These are phyloP conservation scores for Eufriesea mexicana DNA, from an alignment of 1,140 invertebrate species.

Conservation along the genomic window DNA sequence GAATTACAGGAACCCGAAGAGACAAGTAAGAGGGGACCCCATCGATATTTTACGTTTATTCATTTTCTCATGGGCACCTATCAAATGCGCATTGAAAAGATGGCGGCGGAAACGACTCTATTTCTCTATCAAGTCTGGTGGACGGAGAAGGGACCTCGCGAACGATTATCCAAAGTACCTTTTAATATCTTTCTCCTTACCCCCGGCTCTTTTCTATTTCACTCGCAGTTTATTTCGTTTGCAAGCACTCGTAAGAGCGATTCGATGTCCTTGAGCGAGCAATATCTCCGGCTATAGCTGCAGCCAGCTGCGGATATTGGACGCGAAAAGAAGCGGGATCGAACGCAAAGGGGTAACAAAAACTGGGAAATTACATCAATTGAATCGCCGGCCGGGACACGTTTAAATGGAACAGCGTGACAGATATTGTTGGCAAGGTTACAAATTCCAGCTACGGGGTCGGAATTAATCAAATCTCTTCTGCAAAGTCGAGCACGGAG, in stretches of 20 bases:
- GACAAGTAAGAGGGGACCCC: no score
- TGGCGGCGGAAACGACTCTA: no score
- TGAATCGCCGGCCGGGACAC: neutral
- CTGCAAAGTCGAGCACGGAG: slow-evolving; percentile 12
- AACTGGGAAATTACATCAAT: slow-evolving; percentile 23
- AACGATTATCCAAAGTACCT: neutral
- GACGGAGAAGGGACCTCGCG: no score
- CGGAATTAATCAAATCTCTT: slow-evolving; percentile 28
- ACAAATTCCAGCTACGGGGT: slow-evolving; percentile 17
- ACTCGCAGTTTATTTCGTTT: neutral
- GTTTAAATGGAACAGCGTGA: slow-evolving; percentile 18
- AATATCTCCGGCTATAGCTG: neutral
- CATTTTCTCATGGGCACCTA: no score
- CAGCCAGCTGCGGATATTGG: neutral
- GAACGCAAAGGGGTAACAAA: neutral
- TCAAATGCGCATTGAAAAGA: no score
- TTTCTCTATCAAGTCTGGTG: no score
- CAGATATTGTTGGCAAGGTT: slow-evolving; percentile 25
- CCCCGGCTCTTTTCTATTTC: neutral
- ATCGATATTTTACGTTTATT: no score
- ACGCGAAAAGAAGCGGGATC: neutral
- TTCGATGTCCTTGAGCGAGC: neutral
- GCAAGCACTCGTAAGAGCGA: neutral
- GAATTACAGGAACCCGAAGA: no score
- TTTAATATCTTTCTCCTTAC: neutral